Evolutionary conservation across 2,797 vertebrate species (phyloP).

Genomic region (Lepilemur septentrionalis): DNA sequence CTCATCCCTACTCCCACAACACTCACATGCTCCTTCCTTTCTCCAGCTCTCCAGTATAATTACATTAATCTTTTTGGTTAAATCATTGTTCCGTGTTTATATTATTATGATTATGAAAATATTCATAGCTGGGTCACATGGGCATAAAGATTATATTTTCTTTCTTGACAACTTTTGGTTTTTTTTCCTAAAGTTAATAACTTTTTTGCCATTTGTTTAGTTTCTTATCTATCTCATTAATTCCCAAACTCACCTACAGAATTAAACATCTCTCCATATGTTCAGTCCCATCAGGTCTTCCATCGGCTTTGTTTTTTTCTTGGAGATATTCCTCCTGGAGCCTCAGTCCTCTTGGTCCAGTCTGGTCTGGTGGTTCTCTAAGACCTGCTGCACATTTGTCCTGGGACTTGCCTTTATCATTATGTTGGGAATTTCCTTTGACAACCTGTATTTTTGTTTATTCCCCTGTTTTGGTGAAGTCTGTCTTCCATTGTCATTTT

Average conservation of each 20-base stretch:
- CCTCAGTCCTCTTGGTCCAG: neutral
- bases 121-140: neutral
- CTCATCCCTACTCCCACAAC: neutral
- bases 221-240: neutral
- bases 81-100: neutral
- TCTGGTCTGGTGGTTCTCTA: neutral
- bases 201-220: neutral
- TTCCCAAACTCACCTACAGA: neutral
- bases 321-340: neutral
- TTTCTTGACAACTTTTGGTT: slow-evolving; percentile 10
- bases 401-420: neutral
- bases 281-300: neutral
- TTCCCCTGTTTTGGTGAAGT: neutral
- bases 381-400: neutral
- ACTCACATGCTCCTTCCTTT: neutral
- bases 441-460: neutral
- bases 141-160: slow-evolving; percentile 2
- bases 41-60: neutral
- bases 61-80: neutral
- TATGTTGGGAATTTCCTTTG: slow-evolving; percentile 16
- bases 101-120: neutral
- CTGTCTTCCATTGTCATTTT: neutral
- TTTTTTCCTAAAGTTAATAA: slow-evolving; percentile 24
- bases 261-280: neutral
- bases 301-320: neutral